phyloP scores from a whole-genome alignment of 2,888 invertebrate genomes.

The Galeopsomyia nigrocyanea region DNA sequence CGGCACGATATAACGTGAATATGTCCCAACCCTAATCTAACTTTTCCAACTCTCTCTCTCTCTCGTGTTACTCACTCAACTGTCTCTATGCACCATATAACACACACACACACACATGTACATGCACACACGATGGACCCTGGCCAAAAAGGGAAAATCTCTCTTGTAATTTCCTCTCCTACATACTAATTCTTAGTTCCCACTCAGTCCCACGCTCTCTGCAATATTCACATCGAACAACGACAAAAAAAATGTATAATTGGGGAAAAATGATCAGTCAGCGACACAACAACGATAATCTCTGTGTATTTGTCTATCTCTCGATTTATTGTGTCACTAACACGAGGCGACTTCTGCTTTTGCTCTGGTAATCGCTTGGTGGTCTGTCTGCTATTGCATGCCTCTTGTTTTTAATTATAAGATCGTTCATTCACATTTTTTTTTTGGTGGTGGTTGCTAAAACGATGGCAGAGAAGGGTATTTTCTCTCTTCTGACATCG shows the following conservation, averaged over 20 bases:
- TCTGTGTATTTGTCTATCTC: slow-evolving; percentile 5
- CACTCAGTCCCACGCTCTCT: not conserved
- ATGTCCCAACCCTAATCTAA: slow-evolving; percentile 4
- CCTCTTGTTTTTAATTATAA: slow-evolving; percentile 17
- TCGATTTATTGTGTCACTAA: not conserved
- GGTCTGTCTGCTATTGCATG: slow-evolving; percentile 68
- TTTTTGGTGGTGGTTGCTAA: too few species aligned
- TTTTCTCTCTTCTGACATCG: too few species aligned
- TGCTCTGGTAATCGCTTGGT: slow-evolving; percentile 69
- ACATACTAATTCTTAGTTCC: not conserved
- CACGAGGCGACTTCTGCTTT: slow-evolving; percentile 63
- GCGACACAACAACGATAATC: not conserved
- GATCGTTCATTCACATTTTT: too few species aligned
- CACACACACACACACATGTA: too few species aligned
- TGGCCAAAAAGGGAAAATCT: slow-evolving; percentile 3
- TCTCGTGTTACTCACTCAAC: not conserved
- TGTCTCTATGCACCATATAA: too few species aligned
- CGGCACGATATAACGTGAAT: slow-evolving; percentile 18
- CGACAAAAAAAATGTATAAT: too few species aligned
- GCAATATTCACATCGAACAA: not conserved
- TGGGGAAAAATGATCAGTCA: not conserved
- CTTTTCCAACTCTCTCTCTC: not conserved
- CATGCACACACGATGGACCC: not conserved
- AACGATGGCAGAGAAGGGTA: too few species aligned
- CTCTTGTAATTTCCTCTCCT: slow-evolving; percentile 3